These are phyloP conservation scores for Hemichromis elongatus DNA, from an alignment of 2,113 vertebrate genomes.

Conservation along the genomic window DNA sequence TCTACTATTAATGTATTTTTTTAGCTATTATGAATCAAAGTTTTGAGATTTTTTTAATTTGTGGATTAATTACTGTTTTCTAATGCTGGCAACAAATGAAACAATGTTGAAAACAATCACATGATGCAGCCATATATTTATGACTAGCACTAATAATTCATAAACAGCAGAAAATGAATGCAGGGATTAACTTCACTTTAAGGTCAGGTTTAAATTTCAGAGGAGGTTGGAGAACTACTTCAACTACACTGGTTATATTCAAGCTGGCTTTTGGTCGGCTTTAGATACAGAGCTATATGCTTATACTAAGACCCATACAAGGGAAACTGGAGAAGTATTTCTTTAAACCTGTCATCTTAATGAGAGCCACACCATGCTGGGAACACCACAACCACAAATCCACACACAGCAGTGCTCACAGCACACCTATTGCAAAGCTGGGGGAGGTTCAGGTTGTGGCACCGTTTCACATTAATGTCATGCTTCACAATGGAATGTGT, in stretches of 20 bases:
- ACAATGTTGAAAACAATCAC: neutral
- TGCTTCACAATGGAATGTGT: neutral
- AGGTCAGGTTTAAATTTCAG: neutral
- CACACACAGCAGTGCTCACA: neutral
- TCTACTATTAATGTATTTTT: neutral
- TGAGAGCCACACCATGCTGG: neutral
- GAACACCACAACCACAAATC: neutral
- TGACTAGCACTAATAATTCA: neutral
- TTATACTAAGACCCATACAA: neutral
- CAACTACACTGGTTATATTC: neutral
- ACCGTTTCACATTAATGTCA: neutral
- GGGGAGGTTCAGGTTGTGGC: neutral
- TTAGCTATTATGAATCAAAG: neutral
- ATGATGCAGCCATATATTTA: neutral
- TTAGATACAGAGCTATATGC: neutral
- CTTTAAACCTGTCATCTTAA: neutral
- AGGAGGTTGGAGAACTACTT: neutral
- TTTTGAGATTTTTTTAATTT: neutral
- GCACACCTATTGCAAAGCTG: neutral
- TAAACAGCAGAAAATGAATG: neutral
- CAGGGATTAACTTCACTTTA: neutral
- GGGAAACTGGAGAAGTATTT: neutral
- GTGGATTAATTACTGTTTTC: neutral
- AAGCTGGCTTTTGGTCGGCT: neutral
- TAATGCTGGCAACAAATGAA: neutral